Evolutionary conservation across 2,797 vertebrate genomes (phyloP), one percentile per base, ranked within the genome.

Genomic region (Tympanoctomys barrerae): DNA sequence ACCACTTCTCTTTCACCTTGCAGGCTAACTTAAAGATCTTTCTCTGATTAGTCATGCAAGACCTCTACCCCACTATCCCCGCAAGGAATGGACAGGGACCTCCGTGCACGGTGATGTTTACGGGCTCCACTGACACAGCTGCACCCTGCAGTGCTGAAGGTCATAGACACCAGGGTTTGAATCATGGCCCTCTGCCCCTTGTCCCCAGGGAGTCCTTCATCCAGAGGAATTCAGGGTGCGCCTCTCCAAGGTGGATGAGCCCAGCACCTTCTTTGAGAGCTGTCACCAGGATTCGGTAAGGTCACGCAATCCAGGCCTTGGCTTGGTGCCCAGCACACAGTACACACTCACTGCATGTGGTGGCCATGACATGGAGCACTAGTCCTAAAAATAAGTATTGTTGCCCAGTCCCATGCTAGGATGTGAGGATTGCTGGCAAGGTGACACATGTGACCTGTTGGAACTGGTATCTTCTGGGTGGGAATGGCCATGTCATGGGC

Each of bases 21-120:
- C 9, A 14, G 10, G 7, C 3, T 62, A 26, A 6, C 89, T 81
- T 54, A 39, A 61, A 33, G 33, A 7, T 49, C 31, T 31, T 14
- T 49, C 80, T 0, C 0, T 5, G 19, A 10, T 22, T 8, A 59
- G 28, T 36, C n/a, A 68, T 26, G 13, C 28, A 42, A 68, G 57
- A 33, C 22, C 36, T 21, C 49, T 28, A 5, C 36, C 0, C 18
- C 5, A 9, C 78, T 59, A 26, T 46, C 52, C 1, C 12, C 0
- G 1, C 59, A 18, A 2, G 9, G 52, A 64, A 7, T 1, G 0
- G 5, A 7, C 1, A 0, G 5, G 0, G 42, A 2, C 5, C 84
- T 21, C 49, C 28, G 0, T 3, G n/a, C 5, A 1, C 4, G 21
- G 9, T 26, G 59, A 7, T 14, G 1, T 36, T 36, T 26, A 2